Percentiles rank a stretch among this genome's conserved stretches.
Evolutionary conservation across 2,113 vertebrate species (phyloP).

Genomic region (Lipotes vexillifer): DNA sequence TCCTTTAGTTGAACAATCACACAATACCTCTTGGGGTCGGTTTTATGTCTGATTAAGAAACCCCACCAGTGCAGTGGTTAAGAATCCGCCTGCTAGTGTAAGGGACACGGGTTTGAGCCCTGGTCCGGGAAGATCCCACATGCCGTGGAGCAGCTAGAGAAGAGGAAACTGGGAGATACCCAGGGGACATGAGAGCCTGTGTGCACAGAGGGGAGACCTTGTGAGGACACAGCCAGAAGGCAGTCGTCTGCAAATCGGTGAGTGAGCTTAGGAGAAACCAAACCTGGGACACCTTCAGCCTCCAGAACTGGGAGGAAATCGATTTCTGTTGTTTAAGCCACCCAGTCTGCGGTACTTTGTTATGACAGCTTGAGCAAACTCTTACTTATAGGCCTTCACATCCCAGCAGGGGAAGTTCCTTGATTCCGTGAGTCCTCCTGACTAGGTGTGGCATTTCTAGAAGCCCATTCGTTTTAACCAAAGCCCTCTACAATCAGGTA

Average conservation of each 20-base stretch:
- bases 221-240: neutral
- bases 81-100: too few species aligned
- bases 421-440: neutral
- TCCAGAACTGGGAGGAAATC: neutral
- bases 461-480: neutral
- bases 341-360: neutral
- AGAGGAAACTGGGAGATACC: neutral
- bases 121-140: too few species aligned
- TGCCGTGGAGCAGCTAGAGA: neutral
- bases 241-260: neutral
- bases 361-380: neutral
- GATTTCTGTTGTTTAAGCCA: neutral
- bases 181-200: neutral
- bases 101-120: too few species aligned
- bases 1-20: neutral
- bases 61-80: neutral
- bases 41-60: neutral
- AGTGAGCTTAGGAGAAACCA: neutral
- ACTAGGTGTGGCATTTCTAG: neutral
- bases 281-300: neutral
- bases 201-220: fast-evolving
- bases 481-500: too few species aligned
- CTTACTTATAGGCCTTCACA: neutral
- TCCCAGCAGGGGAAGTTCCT: fast-evolving
- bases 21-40: neutral